phyloP scores from a whole-genome alignment of 2,113 vertebrate genomes.

The Rynchops niger region DNA sequence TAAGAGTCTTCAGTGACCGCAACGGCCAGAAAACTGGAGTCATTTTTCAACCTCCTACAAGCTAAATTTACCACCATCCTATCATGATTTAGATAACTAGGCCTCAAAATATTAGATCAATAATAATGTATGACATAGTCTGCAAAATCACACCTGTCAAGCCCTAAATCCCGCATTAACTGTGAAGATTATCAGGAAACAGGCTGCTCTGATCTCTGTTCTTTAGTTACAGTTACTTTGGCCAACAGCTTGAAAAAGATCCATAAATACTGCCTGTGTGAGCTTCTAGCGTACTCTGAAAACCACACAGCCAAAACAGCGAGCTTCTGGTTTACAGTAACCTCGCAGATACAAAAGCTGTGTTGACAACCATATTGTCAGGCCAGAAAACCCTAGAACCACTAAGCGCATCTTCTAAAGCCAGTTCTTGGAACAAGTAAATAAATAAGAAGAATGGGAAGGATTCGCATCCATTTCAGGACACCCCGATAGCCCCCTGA shows the following conservation, averaged over 20 bases:
- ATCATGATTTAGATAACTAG: background rate
- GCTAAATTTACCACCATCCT: background rate
- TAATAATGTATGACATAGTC: background rate
- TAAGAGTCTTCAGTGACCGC: background rate
- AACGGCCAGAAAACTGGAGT: accelerated
- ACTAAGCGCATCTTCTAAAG: background rate
- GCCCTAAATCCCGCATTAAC: background rate
- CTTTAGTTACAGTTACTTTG: background rate
- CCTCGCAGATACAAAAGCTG: background rate
- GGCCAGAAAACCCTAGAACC: background rate
- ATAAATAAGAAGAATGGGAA: background rate
- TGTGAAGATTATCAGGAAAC: background rate
- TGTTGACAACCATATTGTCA: background rate
- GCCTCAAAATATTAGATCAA: background rate
- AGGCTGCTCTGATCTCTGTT: background rate
- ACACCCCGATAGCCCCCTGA: background rate
- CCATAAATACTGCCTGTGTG: background rate
- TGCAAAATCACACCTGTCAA: background rate
- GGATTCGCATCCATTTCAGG: background rate
- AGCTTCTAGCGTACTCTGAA: background rate
- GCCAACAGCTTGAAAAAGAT: background rate
- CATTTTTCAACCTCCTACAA: background rate
- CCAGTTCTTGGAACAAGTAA: background rate
- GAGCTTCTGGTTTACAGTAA: background rate
- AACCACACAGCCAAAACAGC: background rate